Conservation (phyloP, 2,113 vertebrate genomes). For the Phylloscopus trochilus region DNA sequence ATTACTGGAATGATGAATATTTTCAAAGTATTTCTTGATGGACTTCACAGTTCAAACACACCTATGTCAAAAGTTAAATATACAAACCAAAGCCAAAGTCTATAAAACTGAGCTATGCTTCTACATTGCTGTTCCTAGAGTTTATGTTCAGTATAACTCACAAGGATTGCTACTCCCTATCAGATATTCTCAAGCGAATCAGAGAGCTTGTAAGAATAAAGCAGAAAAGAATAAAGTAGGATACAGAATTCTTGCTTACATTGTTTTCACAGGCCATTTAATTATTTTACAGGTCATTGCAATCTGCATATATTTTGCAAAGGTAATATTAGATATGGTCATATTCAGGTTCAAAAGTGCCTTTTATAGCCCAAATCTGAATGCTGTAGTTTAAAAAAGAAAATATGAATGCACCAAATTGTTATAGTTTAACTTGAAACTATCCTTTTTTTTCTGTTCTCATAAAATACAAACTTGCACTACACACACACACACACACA, state of each 20-base stretch:
- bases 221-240: background rate
- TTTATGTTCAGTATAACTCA: constrained; percentile 18
- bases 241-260: background rate
- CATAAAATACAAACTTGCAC: background rate
- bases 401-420: background rate
- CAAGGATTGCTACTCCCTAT: background rate
- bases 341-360: background rate
- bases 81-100: background rate
- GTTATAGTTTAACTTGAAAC: background rate
- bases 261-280: background rate
- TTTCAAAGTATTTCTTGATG: background rate
- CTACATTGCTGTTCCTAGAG: background rate
- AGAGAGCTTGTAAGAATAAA: background rate
- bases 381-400: background rate
- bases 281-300: constrained; percentile 14
- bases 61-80: background rate
- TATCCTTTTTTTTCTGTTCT: background rate
- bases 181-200: background rate
- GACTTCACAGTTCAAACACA: background rate
- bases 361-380: background rate
- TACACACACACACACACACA: background rate
- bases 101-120: constrained; percentile 2
- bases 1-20: background rate
- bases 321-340: background rate
- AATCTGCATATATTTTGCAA: constrained; percentile 1